These are phyloP conservation scores for Myrmophylax atrothorax DNA, from an alignment of 2,113 vertebrate genomes.

Conservation along the genomic window DNA sequence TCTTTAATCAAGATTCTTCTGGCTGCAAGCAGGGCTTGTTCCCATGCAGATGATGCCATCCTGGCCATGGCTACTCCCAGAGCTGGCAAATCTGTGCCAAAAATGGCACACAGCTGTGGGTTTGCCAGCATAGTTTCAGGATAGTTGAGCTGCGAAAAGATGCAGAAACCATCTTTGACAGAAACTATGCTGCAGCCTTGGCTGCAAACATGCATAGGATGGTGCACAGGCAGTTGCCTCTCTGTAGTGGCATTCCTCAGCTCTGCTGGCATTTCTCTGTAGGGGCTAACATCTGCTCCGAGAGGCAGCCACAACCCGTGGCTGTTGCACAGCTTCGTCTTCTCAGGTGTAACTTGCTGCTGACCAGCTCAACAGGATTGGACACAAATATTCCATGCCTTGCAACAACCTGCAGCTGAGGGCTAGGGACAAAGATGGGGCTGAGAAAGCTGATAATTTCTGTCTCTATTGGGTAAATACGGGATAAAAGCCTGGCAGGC, in stretches of 20 bases:
- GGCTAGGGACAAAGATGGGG: neutral
- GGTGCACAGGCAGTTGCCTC: neutral
- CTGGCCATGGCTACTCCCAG: fast-evolving
- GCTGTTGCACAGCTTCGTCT: neutral
- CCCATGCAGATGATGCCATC: neutral
- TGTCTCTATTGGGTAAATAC: neutral
- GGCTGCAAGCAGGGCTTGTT: neutral
- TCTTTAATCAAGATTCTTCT: neutral
- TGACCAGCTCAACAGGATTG: neutral
- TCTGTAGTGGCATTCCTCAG: neutral
- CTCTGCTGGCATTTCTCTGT: neutral
- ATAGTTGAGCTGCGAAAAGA: neutral
- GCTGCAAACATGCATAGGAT: fast-evolving
- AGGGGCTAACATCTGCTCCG: fast-evolving
- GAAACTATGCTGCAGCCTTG: neutral
- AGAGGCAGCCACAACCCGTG: neutral
- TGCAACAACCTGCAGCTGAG: neutral
- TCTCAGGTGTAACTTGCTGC: neutral
- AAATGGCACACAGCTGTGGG: neutral
- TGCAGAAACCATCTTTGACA: neutral
- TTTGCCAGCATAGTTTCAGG: neutral
- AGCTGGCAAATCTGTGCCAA: neutral
- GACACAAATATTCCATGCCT: neutral
- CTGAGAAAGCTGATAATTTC: neutral
- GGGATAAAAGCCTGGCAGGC: neutral